Evolutionary conservation across 2,888 invertebrate genomes (phyloP).

Genomic region (Germaria angustata): DNA sequence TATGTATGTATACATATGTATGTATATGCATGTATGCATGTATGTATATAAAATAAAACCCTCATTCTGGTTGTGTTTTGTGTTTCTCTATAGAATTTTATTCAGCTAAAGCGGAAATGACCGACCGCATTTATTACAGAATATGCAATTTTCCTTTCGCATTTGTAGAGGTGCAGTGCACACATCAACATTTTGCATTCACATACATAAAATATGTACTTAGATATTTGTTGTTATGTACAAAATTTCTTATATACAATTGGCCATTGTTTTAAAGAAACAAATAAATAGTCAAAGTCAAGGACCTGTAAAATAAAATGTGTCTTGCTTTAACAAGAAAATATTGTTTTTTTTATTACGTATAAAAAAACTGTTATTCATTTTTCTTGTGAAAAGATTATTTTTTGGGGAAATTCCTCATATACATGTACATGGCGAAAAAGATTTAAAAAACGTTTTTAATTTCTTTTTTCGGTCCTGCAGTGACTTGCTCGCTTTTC

Average conservation of each 20-base stretch:
- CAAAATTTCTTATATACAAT: not conserved
- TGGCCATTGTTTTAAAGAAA: not conserved
- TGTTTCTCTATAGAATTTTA: not conserved
- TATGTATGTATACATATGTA: too few species aligned
- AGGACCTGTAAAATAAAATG: slow-evolving; percentile 57
- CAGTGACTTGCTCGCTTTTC: too few species aligned
- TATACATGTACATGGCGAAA: too few species aligned
- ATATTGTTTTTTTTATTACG: slow-evolving; percentile 12
- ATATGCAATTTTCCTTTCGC: slow-evolving; percentile 39
- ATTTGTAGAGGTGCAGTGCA: not conserved
- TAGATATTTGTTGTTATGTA: not conserved
- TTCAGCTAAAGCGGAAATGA: slow-evolving; percentile 54
- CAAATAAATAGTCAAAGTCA: slow-evolving; percentile 52
- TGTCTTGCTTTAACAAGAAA: slow-evolving; percentile 10
- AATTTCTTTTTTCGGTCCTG: too few species aligned
- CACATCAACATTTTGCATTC: not conserved
- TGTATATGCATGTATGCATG: too few species aligned
- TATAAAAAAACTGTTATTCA: too few species aligned
- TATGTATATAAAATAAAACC: not conserved
- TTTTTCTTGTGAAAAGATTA: not conserved
- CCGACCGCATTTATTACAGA: slow-evolving; percentile 61
- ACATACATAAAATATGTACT: not conserved
- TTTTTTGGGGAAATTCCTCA: too few species aligned
- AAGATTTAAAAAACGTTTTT: too few species aligned
- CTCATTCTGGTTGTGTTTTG: not conserved